Evolutionary conservation across 2,113 vertebrate genomes (phyloP).

Genomic region (Tichodroma muraria): DNA sequence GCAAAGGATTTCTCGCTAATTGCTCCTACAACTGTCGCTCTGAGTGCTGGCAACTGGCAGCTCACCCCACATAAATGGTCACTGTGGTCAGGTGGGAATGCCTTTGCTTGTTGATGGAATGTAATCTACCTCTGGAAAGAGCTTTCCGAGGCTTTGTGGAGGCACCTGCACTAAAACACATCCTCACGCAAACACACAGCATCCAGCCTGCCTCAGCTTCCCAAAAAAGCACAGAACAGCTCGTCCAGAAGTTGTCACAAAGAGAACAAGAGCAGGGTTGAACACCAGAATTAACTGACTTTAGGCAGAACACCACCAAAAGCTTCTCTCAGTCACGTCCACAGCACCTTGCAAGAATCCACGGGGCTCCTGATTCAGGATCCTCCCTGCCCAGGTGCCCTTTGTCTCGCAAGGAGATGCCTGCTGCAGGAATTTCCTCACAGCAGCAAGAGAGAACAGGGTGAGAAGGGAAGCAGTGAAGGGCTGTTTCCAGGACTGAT

Average conservation of each 20-base stretch:
- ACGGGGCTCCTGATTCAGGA: rapidly evolving
- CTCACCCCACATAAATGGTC: not conserved
- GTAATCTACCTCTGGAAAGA: not conserved
- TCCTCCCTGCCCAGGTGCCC: not conserved
- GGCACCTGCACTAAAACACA: not conserved
- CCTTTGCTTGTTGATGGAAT: not conserved
- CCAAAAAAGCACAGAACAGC: not conserved
- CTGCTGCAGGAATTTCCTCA: not conserved
- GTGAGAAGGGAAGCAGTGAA: not conserved
- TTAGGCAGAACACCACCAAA: not conserved
- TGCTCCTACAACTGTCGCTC: not conserved
- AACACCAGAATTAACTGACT: not conserved
- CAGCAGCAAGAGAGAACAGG: not conserved
- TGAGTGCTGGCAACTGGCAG: not conserved
- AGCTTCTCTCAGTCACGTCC: not conserved
- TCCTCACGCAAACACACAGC: rapidly evolving
- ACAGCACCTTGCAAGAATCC: not conserved
- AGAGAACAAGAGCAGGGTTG: not conserved
- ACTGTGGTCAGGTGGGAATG: not conserved
- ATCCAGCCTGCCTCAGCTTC: not conserved
- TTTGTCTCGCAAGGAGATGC: not conserved
- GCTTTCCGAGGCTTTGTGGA: not conserved
- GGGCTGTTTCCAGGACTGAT: not conserved
- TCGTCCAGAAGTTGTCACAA: not conserved
- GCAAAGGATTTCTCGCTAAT: not conserved